Evolutionary conservation across 2,797 vertebrate species (phyloP), one percentile per base, ranked within the genome.

Genomic region (Todus mexicanus): DNA sequence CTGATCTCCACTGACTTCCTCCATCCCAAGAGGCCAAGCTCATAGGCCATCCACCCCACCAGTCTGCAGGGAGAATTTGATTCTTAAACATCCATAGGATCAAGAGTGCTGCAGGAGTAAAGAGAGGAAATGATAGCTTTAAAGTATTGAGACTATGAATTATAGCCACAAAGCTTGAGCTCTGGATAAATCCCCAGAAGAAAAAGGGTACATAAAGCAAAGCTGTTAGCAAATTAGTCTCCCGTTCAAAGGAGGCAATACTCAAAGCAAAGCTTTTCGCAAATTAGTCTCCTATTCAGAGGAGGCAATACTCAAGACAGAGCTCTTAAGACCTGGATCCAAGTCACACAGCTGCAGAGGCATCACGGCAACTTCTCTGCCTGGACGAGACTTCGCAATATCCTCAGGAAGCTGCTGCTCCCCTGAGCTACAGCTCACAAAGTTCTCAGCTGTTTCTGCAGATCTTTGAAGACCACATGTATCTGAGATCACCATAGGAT

Each of bases 71-170:
- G 40, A 73, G 27, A 63, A 77, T 23, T 7, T 57, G 12, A 29
- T n/a, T 71, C 37, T 47, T 56, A 61, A 65, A 56, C 0, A 1
- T 37, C 29, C 1, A 2, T 5, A 66, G 31, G 10, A 56, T n/a
- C n/a, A 40, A 64, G 25, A 69, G 31, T 12, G 31, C 33, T 65
- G 47, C 66, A 56, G 57, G 26, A 80, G 26, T 13, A 45, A 68
- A 35, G 43, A 61, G 76, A 82, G 42, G 53, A 61, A 86, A 57
- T 1, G 1, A 43, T 5, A 33, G 18, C 20, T 76, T 71, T 72
- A 15, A 76, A 37, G 18, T 31, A 33, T 25, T 0, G 2, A 81
- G 45, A 14, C 70, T 81, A 31, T 7, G n/a, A 70, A 78, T 65
- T 70, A 60, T 40, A 90, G 69, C 18, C 57, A 74, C 1, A 1